Base-by-base conservation (phyloP, 2,113 vertebrate genomes). In the Megaceryle torquata region DNA sequence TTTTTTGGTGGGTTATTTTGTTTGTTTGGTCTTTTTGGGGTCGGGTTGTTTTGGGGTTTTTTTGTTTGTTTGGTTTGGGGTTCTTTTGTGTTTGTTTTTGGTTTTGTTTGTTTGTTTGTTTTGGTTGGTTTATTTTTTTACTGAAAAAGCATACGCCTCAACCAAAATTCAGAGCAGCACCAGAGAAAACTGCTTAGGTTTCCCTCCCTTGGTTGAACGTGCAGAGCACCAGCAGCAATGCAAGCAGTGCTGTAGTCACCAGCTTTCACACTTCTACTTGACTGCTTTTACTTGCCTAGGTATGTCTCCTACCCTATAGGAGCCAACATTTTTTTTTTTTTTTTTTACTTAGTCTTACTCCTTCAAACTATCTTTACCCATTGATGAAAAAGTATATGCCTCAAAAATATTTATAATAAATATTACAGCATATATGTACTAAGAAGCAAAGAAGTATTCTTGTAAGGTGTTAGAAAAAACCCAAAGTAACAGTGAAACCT, bases 161-260 rank as follows among this genome's bases (percentile, higher is more conserved):
- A 59, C 12, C 28, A 80, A 90, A 93, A 81, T 50, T 67, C 44
- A 59, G n/a, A 92, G 37, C 33, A 61, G 28, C 22, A 33, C 16
- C 37, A 41, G 8, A 15, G 18, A 88, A 85, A 82, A 82, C 11
- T 44, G 53, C 8, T 82, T 59, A 50, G 15, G 19, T 69, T 19
- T 46, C 17, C 43, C 22, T 46, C 17, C 44, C 53, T 39, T 1
- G 4, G 57, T 3, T 60, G 14, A 13, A 44, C 0, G 0, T 9
- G 29, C 10, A 51, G 8, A 68, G n/a, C 65, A 44, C 44, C 10
- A 28, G 7, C 50, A 92, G 80, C 28, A 91, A 59, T 3, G 11
- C 37, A 75, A 68, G 48, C 5, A 59, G n/a, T 4, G 22, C 88
- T 77, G 50, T 5, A 29, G 25, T 39, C 15, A 13, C 20, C 74